Evolutionary conservation across 2,888 invertebrate species (phyloP).

Genomic region (Nomada lathburiana): DNA sequence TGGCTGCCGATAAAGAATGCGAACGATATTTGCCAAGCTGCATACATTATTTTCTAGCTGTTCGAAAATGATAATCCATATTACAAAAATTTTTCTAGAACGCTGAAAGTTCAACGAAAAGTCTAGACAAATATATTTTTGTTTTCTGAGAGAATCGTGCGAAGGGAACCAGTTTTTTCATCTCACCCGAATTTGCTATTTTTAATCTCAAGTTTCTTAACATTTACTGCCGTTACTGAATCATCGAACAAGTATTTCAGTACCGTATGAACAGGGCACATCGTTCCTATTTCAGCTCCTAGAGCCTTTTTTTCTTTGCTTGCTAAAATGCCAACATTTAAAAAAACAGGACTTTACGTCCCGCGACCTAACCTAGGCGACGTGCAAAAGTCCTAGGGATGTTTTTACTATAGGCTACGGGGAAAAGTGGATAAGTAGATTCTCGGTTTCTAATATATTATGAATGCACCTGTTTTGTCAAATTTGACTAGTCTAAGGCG

Average conservation of each 20-base stretch:
- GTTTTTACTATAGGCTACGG: constrained; percentile 26
- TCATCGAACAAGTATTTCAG: constrained; percentile 50
- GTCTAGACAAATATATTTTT: neutral
- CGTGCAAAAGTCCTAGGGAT: constrained; percentile 26
- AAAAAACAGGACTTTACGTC: constrained; percentile 41
- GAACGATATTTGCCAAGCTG: constrained; percentile 24
- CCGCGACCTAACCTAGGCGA: constrained; percentile 41
- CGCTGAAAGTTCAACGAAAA: neutral
- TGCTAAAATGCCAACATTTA: constrained; percentile 35
- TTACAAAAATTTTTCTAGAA: neutral
- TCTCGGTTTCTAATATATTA: neutral
- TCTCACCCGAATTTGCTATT: constrained; percentile 18
- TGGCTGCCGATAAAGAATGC: constrained; percentile 43
- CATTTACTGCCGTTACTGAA: constrained; percentile 42
- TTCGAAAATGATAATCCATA: neutral
- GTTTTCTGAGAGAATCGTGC: neutral
- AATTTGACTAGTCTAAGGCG: neutral
- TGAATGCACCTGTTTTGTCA: constrained; percentile 1
- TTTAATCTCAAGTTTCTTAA: constrained; percentile 36
- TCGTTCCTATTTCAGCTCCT: constrained; percentile 12
- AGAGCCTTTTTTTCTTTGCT: constrained; percentile 11
- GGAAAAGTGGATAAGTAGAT: neutral
- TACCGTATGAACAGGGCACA: constrained; percentile 21
- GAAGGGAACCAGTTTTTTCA: constrained; percentile 1
- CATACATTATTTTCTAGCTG: neutral